Evolutionary conservation across 2,113 vertebrate species (phyloP), one percentile per base, ranked within the genome.

Genomic region (Chloropsis cyanopogon): DNA sequence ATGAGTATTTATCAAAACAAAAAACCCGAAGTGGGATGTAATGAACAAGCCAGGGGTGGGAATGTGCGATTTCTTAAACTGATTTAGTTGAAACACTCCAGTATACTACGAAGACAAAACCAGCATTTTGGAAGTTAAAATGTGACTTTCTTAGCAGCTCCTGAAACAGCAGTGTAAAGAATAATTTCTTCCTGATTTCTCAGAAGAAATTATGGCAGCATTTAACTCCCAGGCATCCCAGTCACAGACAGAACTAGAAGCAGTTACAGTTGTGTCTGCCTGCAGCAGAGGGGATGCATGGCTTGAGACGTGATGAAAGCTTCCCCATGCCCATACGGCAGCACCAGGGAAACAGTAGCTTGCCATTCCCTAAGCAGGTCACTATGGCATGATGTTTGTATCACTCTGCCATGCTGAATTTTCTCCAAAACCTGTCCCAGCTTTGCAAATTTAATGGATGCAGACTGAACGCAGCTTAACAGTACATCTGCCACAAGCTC

Each of bases 401-500:
- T 59, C 86, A 81, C 29, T 10, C 60, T 77, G 12, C 23, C 35
- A 4, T 5, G 33, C 28, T 22, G 10, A 10, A 10, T 26, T 73
- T 69, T 73, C 64, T 53, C 35, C 46, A n/a, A 77, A 86, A 81
- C 15, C 39, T 77, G n/a, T 33, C 14, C 31, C 54, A 95, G 26
- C 25, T 64, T 61, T 53, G 22, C 6, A 2, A 41, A 66, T 33
- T 0, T 0, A 88, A 52, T 0, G 0, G 23, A n/a, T 15, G 25
- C 17, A 73, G 33, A 26, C n/a, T 20, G 11, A 89, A 66, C 17
- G 31, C 35, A 37, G 31, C 24, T 22, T 83, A 84, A 35, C 0
- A 4, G 35, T 50, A 6, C 1, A 1, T 22, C 29, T 92, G 26
- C 47, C 1, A 1, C 0, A 0, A n/a, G 12, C 19, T 42, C 29